Evolutionary conservation across 2,888 invertebrate genomes (phyloP), one percentile per base, ranked within the genome.

Genomic region (Furcula furcula): DNA sequence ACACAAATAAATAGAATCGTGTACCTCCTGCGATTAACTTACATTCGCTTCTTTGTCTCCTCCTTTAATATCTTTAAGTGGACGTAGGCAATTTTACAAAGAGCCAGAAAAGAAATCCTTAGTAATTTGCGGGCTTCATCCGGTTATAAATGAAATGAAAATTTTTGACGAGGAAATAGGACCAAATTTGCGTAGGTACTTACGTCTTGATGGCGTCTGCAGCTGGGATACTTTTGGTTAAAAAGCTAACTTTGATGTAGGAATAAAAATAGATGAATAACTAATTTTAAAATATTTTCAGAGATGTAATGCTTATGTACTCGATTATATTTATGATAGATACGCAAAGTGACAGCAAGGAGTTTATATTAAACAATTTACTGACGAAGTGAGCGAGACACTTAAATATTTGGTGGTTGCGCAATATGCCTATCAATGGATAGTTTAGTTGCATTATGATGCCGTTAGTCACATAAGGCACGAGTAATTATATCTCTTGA

Each of bases 1-100:
- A 46, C 28, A 40, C 46, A 58, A 61, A 60, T 56, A 68, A 64
- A 64, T 57, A 60, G 39, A 43, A 49, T 42, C 33, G 36, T 50
- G 54, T 55, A 50, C 36, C 40, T 35, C 40, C 46, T 39, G 40
- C 68, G 73, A 73, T 75, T 75, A 79, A 75, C 66, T 71, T 59
- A 66, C 67, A 64, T 65, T 62, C 58, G 50, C 48, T 61, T 61
- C 66, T 71, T 74, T 76, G 77, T 82, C 79, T 77, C 72, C 50
- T 49, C 47, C 67, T 82, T 80, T 85, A 85, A 86, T 85, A 84
- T 83, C 68, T 67, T 70, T 78, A 85, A 86, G 85, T 85, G 85
- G 76, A 81, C 77, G 75, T 73, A 65, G 73, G 77, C 76, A 84
- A 84, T 85, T 83, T 80, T 75, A 76, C 67, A 77, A 75, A 83